phyloP scores from a whole-genome alignment of 2,113 vertebrate species.

The Protobothrops mucrosquamatus region DNA sequence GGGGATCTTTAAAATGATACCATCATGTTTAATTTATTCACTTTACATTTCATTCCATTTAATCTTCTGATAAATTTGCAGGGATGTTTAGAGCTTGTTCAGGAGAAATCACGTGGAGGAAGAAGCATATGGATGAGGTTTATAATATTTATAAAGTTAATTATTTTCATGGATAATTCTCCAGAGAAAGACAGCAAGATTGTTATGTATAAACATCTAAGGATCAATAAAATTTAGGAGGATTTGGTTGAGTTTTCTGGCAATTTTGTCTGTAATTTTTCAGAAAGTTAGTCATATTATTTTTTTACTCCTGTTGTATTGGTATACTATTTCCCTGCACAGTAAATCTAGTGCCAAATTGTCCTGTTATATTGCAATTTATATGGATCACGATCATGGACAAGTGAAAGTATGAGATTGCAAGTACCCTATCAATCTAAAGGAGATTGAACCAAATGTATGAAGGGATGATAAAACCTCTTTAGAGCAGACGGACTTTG shows the following conservation, averaged over 20 bases:
- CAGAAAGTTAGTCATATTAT: not conserved
- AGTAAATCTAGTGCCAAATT: not conserved
- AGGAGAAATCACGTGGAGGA: not conserved
- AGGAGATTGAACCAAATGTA: not conserved
- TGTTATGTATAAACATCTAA: not conserved
- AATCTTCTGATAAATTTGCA: not conserved
- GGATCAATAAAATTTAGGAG: not conserved
- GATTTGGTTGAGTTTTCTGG: not conserved
- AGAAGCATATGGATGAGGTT: not conserved
- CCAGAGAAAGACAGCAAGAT: not conserved
- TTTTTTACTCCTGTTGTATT: not conserved
- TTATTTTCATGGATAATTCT: not conserved
- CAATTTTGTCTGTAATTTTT: not conserved
- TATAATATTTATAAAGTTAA: not conserved
- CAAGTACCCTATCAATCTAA: not conserved
- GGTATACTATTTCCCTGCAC: not conserved
- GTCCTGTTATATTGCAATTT: not conserved
- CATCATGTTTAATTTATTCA: not conserved
- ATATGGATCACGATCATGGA: not conserved
- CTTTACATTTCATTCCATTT: not conserved
- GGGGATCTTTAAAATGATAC: not conserved
- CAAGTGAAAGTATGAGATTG: not conserved
- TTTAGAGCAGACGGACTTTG: not conserved
- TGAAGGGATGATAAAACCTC: not conserved
- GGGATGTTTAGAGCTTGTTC: not conserved